Evolutionary conservation across 64 coral and sea anemone genomes (phyloP).

Genomic region (Exaiptasia diaphana): DNA sequence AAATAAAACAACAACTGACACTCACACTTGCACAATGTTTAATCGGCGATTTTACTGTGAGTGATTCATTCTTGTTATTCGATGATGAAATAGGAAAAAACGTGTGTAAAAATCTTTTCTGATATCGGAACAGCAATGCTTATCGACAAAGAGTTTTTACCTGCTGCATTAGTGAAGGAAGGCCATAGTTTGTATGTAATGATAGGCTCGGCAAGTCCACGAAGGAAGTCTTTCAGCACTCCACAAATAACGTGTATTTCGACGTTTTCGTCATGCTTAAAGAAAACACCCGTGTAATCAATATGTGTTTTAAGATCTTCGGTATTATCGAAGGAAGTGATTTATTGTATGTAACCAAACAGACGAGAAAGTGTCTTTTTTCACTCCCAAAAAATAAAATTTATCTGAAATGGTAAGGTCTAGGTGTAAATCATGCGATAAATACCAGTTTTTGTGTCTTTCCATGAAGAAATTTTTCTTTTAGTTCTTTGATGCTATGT

Average conservation of each 20-base stretch:
- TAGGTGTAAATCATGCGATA: neutral
- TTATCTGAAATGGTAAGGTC: no score
- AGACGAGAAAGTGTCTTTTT: neutral
- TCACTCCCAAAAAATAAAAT: no score
- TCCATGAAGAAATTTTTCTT: conserved; percentile 83
- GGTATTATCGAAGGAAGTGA: no score
- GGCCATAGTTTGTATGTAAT: conserved; percentile 75
- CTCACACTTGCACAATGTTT: neutral
- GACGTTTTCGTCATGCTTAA: conserved; percentile 47
- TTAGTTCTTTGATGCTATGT: conserved; percentile 64
- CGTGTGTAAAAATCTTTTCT: no score
- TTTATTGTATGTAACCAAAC: no score
- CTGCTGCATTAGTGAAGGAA: conserved; percentile 77
- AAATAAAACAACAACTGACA: neutral
- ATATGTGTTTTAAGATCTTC: neutral
- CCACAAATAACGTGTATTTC: conserved; percentile 95
- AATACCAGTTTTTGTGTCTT: conserved; percentile 79
- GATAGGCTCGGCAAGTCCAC: conserved; percentile 83
- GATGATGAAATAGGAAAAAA: no score
- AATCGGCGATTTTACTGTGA: no score
- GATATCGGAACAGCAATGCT: no score
- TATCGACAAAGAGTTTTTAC: no score
- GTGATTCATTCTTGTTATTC: no score
- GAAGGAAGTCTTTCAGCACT: conserved; percentile 87
- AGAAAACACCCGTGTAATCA: neutral